Conservation (phyloP, 1,140 invertebrate genomes). For the Bombus soroeensis region DNA sequence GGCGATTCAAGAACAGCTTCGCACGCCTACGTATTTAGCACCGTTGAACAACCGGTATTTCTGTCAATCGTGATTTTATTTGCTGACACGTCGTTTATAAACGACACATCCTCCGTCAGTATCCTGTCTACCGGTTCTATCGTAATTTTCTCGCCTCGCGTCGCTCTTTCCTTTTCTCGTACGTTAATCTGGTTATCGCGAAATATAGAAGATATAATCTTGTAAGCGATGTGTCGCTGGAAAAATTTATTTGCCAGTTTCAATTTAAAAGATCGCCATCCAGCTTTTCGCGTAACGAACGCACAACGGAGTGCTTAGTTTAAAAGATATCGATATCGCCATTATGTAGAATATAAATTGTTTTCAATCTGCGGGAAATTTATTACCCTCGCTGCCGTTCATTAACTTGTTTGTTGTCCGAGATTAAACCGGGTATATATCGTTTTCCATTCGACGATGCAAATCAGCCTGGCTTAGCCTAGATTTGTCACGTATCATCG, state of each 20-base stretch:
- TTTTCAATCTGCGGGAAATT: neutral
- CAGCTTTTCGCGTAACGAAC: neutral
- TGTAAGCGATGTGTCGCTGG: neutral
- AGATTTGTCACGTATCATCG: slow-evolving; percentile 22
- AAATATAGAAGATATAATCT: slow-evolving; percentile 20
- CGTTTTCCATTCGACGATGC: neutral
- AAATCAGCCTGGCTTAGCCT: neutral
- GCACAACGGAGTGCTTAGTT: neutral
- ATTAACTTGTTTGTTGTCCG: slow-evolving; percentile 23
- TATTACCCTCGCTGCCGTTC: slow-evolving; percentile 13
- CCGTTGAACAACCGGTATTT: slow-evolving; percentile 5
- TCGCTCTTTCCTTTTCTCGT: neutral
- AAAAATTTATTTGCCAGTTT: neutral
- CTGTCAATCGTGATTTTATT: slow-evolving; percentile 37
- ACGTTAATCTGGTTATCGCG: slow-evolving; percentile 36
- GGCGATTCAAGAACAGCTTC: neutral
- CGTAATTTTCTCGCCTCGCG: neutral
- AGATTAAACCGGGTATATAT: neutral
- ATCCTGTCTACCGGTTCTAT: slow-evolving; percentile 20
- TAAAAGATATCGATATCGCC: neutral
- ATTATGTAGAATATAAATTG: slow-evolving; percentile 21
- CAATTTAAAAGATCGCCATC: neutral
- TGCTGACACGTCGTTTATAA: slow-evolving; percentile 50
- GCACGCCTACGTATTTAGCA: slow-evolving; percentile 14
- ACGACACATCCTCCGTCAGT: slow-evolving; percentile 26